phyloP scores from a whole-genome alignment of 2,888 invertebrate genomes.

The Fabriciana adippe region DNA sequence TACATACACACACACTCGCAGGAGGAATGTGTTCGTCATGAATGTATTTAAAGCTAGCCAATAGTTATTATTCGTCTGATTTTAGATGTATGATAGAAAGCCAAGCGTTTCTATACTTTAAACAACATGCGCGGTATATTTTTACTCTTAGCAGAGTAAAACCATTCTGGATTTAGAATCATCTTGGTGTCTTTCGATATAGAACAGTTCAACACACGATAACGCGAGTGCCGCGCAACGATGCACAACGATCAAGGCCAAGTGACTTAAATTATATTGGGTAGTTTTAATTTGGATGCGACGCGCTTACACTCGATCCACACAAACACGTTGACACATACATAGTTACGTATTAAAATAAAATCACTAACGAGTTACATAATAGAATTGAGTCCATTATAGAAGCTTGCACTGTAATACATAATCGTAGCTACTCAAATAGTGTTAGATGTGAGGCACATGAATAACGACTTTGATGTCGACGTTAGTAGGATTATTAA shows the following conservation, averaged over 20 bases:
- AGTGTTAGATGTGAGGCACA: conserved; percentile 1
- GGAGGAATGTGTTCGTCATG: conserved; percentile 66
- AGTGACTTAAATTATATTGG: conserved; percentile 41
- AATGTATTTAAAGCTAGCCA: conserved; percentile 60
- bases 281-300: conserved; percentile 26
- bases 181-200: conserved; percentile 54
- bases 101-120: conserved; percentile 37
- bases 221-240: conserved; percentile 67
- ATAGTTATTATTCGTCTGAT: conserved; percentile 54
- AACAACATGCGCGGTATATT: conserved; percentile 42
- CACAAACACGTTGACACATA: conserved; percentile 34
- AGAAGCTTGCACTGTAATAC: neutral
- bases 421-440: conserved; percentile 5
- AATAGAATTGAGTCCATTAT: conserved; percentile 6
- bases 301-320: conserved; percentile 25
- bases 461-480: conserved; percentile 22
- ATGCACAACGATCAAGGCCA: conserved; percentile 70
- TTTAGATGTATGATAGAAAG: conserved; percentile 46
- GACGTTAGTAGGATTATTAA: conserved; percentile 26
- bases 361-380: conserved; percentile 13
- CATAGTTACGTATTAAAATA: neutral
- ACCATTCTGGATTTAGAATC: conserved; percentile 49
- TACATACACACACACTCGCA: conserved; percentile 50
- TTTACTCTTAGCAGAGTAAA: conserved; percentile 44
- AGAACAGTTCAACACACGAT: conserved; percentile 80